phyloP scores from a whole-genome alignment of 2,797 vertebrate genomes.

The Odontamblyopus rebecca region DNA sequence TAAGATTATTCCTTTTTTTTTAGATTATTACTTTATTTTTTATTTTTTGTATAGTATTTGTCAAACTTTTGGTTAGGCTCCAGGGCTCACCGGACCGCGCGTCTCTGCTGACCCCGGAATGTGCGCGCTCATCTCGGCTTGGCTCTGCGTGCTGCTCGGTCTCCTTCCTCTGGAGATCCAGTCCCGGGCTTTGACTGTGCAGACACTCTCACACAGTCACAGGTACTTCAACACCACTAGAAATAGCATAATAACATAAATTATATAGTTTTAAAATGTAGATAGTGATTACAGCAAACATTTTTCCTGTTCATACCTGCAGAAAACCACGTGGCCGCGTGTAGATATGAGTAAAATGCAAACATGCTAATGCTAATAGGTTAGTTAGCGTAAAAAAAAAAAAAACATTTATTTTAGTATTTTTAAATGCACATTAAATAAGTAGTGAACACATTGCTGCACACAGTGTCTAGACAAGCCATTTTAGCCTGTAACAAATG shows the following conservation, averaged over 20 bases:
- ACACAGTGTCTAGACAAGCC: too few relatives aligned
- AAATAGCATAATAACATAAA: neutral
- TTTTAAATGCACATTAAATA: too few relatives aligned
- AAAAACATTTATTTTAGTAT: too few relatives aligned
- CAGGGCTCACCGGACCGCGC: constrained; percentile 8
- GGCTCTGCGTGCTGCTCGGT: constrained; percentile 62
- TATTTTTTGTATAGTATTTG: neutral
- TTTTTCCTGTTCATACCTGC: neutral
- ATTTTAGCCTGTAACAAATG: neutral
- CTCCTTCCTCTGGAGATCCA: constrained; percentile 61
- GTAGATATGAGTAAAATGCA: neutral
- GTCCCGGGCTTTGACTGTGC: constrained; percentile 35
- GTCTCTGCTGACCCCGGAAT: constrained; percentile 42
- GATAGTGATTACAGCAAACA: too few relatives aligned
- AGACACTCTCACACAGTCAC: constrained; percentile 41
- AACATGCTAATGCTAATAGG: neutral
- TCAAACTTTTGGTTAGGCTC: neutral
- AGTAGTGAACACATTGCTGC: too few relatives aligned
- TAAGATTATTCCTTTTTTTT: neutral
- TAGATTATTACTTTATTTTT: too few relatives aligned
- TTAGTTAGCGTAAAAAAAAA: neutral
- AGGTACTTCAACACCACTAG: constrained; percentile 46
- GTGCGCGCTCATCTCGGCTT: constrained; percentile 49
- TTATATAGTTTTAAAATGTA: neutral
- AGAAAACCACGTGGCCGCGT: neutral